Evolutionary conservation across 2,888 invertebrate species (phyloP).

Genomic region (Drosophila borealis): DNA sequence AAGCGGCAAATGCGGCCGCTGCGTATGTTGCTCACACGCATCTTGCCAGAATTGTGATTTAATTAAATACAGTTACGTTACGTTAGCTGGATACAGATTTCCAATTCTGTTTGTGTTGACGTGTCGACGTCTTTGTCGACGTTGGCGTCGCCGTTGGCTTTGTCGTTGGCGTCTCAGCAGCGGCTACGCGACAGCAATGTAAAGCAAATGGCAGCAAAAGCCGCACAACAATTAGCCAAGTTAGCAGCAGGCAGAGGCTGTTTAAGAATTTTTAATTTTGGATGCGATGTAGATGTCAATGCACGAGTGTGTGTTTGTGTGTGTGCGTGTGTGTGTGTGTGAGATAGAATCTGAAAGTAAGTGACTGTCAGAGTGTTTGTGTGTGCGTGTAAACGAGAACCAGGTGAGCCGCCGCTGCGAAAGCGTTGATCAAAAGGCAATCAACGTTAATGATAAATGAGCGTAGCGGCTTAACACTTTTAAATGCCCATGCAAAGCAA

Average conservation of each 20-base stretch:
- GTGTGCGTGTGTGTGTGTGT: constrained; percentile 23
- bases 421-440: constrained; percentile 63
- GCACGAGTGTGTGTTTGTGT: constrained; percentile 25
- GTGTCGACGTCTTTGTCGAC: constrained; percentile 30
- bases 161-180: constrained; percentile 13
- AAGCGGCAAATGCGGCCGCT: constrained; percentile 87
- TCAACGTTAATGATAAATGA: constrained; percentile 56
- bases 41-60: constrained; percentile 60
- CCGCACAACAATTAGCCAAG: constrained; percentile 31
- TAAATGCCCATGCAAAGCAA: constrained; percentile 4
- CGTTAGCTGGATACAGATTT: neutral
- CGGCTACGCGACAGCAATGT: constrained; percentile 30
- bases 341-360: constrained; percentile 44
- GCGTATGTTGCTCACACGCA: constrained; percentile 88
- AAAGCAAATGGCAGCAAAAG: constrained; percentile 24
- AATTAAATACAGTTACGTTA: constrained; percentile 1
- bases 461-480: constrained; percentile 25
- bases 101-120: constrained; percentile 36
- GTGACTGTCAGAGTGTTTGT: constrained; percentile 24
- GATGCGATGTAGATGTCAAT: constrained; percentile 31
- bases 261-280: constrained; percentile 29
- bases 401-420: constrained; percentile 58
- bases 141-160: constrained; percentile 1
- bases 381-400: constrained; percentile 28
- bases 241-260: constrained; percentile 10